phyloP scores from a whole-genome alignment of 2,888 invertebrate genomes.

The Marasmarcha lunaedactyla region DNA sequence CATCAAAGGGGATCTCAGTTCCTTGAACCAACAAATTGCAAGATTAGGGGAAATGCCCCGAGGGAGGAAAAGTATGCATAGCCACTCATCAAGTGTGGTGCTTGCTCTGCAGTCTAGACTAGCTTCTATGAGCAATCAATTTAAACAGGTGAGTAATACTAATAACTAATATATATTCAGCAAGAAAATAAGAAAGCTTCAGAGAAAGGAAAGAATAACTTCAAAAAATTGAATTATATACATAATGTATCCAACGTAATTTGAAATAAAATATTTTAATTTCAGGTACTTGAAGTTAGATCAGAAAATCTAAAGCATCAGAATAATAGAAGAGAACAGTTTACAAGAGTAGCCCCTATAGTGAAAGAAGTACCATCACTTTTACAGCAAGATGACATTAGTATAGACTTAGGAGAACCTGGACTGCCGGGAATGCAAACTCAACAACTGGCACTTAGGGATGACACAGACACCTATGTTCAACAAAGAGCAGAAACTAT shows the following conservation, averaged over 20 bases:
- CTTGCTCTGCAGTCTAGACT: slow-evolving; percentile 92
- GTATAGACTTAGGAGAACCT: slow-evolving; percentile 84
- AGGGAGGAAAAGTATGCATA: slow-evolving; percentile 85
- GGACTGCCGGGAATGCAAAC: slow-evolving; percentile 43
- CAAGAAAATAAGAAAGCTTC: too few relatives aligned
- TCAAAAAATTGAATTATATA: too few relatives aligned
- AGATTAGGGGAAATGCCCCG: slow-evolving; percentile 86
- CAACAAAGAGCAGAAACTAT: slow-evolving; percentile 96
- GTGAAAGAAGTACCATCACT: slow-evolving; percentile 54
- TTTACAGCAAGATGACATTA: slow-evolving; percentile 78
- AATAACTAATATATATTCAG: too few relatives aligned
- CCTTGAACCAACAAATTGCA: slow-evolving; percentile 97
- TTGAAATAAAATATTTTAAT: too few relatives aligned
- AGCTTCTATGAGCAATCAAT: slow-evolving; percentile 97
- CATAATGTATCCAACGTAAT: too few relatives aligned
- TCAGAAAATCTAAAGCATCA: slow-evolving; percentile 98
- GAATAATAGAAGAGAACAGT: slow-evolving; percentile 92
- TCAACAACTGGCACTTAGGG: slow-evolving; percentile 81
- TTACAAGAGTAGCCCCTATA: slow-evolving; percentile 62
- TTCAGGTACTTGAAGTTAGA: slow-evolving; percentile 90
- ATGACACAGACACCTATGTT: slow-evolving; percentile 90
- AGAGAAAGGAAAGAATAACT: too few relatives aligned
- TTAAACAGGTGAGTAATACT: slow-evolving; percentile 80
- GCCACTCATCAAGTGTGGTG: slow-evolving; percentile 94
- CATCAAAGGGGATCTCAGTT: slow-evolving; percentile 95